These are phyloP conservation scores for Coilia nasus DNA, from an alignment of 2,797 vertebrate genomes.

Conservation along the genomic window DNA sequence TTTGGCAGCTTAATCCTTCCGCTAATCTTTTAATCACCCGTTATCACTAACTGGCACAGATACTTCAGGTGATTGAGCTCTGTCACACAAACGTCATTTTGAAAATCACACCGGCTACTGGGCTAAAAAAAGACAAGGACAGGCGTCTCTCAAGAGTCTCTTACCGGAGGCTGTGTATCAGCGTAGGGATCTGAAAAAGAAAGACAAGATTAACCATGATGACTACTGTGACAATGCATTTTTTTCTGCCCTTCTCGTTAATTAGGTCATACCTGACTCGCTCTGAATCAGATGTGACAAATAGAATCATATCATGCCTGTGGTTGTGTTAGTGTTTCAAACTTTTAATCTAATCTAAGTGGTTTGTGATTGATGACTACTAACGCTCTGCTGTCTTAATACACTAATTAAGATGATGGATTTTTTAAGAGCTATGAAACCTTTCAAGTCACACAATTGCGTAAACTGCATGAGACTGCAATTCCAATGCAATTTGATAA, in stretches of 20 bases:
- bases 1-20: neutral
- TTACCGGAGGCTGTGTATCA: slow-evolving; percentile 60
- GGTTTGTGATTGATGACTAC: slow-evolving; percentile 1
- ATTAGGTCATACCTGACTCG: neutral
- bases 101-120: neutral
- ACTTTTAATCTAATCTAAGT: neutral
- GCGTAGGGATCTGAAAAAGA: slow-evolving; percentile 74
- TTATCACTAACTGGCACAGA: neutral
- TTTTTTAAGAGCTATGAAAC: neutral
- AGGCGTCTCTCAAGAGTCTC: slow-evolving; percentile 32
- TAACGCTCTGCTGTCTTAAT: neutral
- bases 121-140: neutral
- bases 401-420: neutral
- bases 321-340: neutral
- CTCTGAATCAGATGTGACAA: neutral
- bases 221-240: neutral
- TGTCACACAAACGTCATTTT: neutral
- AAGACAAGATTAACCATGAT: slow-evolving; percentile 25
- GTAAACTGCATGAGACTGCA: neutral
- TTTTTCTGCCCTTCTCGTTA: neutral
- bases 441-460: neutral
- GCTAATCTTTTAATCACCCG: neutral
- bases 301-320: neutral
- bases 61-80: neutral
- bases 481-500: neutral